Conservation (phyloP, 2,797 vertebrate species). For the Nannoperca australis region DNA sequence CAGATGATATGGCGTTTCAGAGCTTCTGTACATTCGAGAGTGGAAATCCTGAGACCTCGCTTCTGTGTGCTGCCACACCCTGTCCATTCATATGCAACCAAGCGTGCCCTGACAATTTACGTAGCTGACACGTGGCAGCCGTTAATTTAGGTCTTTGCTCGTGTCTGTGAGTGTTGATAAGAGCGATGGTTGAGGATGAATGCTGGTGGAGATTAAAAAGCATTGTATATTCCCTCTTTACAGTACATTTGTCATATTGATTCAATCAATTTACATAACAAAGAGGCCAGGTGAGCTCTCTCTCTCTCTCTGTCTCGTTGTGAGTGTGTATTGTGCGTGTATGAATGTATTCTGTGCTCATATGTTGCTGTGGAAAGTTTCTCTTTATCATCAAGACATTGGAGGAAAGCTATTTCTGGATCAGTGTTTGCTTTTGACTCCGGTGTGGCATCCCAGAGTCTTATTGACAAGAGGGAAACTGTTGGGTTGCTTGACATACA, state of each 20-base stretch:
- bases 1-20: background rate
- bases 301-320: background rate
- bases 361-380: constrained; percentile 52
- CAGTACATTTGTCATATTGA: constrained; percentile 67
- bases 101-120: constrained; percentile 64
- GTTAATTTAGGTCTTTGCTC: constrained; percentile 77
- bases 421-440: constrained; percentile 44
- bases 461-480: constrained; percentile 45
- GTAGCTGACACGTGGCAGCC: constrained; percentile 56
- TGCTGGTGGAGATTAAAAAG: constrained; percentile 35
- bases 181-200: constrained; percentile 49
- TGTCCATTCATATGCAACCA: constrained; percentile 56
- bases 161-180: constrained; percentile 65
- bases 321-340: background rate
- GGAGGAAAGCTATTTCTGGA: constrained; percentile 65
- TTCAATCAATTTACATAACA: constrained; percentile 60
- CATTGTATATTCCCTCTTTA: constrained; percentile 48
- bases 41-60: constrained; percentile 5
- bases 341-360: constrained; percentile 22
- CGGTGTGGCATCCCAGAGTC: constrained; percentile 40
- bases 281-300: constrained; percentile 52
- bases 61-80: constrained; percentile 31
- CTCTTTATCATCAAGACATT: constrained; percentile 51
- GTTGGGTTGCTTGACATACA: constrained; percentile 32
- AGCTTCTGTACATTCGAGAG: constrained; percentile 8